Evolutionary conservation across 2,113 vertebrate species (phyloP).

Genomic region (Psittacula cyanocephala): DNA sequence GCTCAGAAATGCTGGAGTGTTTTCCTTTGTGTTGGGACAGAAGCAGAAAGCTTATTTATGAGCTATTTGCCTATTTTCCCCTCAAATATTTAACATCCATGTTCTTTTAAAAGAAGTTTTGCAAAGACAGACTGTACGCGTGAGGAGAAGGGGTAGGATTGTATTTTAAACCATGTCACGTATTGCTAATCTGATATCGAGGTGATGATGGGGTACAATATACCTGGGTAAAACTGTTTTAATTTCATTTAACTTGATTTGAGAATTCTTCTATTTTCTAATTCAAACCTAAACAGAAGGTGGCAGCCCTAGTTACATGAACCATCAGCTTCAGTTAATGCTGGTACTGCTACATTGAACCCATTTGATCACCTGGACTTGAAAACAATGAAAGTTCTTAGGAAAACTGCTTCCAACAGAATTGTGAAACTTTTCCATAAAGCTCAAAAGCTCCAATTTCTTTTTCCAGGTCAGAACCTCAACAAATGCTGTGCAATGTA

Average conservation of each 20-base stretch:
- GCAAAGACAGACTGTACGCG: too few species aligned
- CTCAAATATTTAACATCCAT: neutral
- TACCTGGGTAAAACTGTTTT: neutral
- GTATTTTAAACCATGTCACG: neutral
- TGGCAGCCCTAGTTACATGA: neutral
- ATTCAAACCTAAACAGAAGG: neutral
- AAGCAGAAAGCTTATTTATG: neutral
- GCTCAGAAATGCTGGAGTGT: neutral
- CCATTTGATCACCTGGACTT: neutral
- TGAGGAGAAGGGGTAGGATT: neutral
- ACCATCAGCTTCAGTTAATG: rapidly evolving
- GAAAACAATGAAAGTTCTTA: neutral
- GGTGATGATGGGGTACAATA: rapidly evolving
- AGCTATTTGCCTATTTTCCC: neutral
- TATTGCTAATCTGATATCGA: neutral
- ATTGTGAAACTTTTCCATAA: neutral
- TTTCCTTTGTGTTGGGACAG: neutral
- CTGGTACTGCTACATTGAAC: too few species aligned
- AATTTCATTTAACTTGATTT: neutral
- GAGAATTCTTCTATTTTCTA: neutral
- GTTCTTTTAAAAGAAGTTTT: neutral
- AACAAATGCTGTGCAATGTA: neutral
- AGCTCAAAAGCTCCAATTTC: neutral
- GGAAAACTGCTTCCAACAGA: neutral
- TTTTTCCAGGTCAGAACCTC: neutral